Base-by-base conservation (phyloP, 2,113 vertebrate species). In the Cynopterus brachyotis region DNA sequence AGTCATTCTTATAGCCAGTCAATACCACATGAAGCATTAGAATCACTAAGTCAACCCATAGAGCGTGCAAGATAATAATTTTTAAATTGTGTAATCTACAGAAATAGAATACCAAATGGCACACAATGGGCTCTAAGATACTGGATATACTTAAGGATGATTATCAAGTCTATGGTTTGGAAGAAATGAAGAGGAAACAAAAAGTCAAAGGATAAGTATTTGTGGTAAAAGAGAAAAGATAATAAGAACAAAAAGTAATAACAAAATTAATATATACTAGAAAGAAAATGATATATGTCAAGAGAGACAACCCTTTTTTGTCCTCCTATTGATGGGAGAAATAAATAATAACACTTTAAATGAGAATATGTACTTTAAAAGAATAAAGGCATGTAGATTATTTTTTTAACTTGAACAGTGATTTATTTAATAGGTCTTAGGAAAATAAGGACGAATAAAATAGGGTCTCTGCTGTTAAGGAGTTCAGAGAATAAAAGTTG, bases 251-350 rank as follows among this genome's bases (percentile, higher is more conserved):
- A 5, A 87, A 55, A 10, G 60, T 50, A 59, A 30, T 40, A 20
- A n/a, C 30, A 62, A 20, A 76, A 45, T 80, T 12, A 11, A 59
- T 59, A 57, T 35, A 0, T 60, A 84, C 37, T 19, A 82, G 32
- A 80, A 91, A 80, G 30, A 62, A 35, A 50, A 13, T 20, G 3
- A 0, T 32, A 4, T 30, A 40, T 37, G 28, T 47, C 9, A 28
- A 93, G 4, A 50, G 50, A 50, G 50, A 50, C 0, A 50, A 50
- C 15, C 50, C 16, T 50, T 50, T 50, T 50, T 50, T 50, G 15
- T 6, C 30, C 20, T 4, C 13, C 53, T 22, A 55, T 1, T 30
- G 47, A 40, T 20, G 0, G 0, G 1, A 2, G 20, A 64, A 78
- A 78, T 78, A 45, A 82, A 94, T 79, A 3, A 50, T 66, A 45